Evolutionary conservation across 2,113 vertebrate genomes (phyloP).

Genomic region (Oreochromis aureus): DNA sequence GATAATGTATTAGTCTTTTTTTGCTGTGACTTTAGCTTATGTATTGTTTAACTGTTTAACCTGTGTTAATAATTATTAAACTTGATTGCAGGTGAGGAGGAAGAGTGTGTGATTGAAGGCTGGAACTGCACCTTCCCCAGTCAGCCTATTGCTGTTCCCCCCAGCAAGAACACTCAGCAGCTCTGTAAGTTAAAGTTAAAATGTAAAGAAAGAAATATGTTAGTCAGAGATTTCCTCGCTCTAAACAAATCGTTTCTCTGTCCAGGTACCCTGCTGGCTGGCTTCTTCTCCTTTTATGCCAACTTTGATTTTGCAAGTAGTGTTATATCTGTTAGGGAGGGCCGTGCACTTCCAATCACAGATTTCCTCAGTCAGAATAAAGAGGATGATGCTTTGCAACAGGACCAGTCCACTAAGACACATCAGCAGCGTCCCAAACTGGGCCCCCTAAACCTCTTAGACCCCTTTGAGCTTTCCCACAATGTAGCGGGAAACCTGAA

Average conservation of each 20-base stretch:
- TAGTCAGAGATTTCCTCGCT: not conserved
- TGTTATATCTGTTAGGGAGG: slow-evolving; percentile 78
- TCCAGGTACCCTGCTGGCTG: slow-evolving; percentile 78
- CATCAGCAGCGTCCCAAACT: slow-evolving; percentile 41
- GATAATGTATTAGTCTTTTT: not conserved
- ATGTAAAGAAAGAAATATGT: not conserved
- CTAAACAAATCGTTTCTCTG: not conserved
- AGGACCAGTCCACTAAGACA: not conserved
- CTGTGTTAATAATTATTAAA: not conserved
- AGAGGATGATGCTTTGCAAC: not conserved
- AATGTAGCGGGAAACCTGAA: slow-evolving; percentile 88
- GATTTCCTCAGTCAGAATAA: slow-evolving; percentile 34
- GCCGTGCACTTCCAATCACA: slow-evolving; percentile 64
- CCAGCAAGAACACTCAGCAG: slow-evolving; percentile 77
- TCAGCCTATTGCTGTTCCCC: slow-evolving; percentile 71
- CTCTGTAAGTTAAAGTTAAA: slow-evolving; percentile 73
- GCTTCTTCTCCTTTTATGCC: slow-evolving; percentile 82
- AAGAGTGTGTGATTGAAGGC: slow-evolving; percentile 77
- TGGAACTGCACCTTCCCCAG: slow-evolving; percentile 89
- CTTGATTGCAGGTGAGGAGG: slow-evolving; percentile 72
- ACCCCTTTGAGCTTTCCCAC: slow-evolving; percentile 89
- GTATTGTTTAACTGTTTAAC: not conserved
- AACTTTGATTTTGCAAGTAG: slow-evolving; percentile 76
- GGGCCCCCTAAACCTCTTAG: slow-evolving; percentile 84
- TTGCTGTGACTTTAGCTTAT: not conserved